phyloP scores from a whole-genome alignment of 1,140 invertebrate species.

The Leptoteleia sp. region DNA sequence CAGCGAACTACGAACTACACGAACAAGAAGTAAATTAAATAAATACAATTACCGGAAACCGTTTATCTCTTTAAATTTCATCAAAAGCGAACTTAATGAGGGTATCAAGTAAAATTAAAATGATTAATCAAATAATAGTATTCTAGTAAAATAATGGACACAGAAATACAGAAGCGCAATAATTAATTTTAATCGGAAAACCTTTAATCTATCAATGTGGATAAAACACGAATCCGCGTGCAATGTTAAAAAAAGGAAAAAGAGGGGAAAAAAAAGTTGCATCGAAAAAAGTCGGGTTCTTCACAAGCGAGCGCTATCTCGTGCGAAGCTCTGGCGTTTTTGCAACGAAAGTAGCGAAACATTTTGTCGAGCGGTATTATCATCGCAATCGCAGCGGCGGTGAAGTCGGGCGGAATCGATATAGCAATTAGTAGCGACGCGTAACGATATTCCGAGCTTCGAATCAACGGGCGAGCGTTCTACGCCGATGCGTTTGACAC shows the following conservation, averaged over 20 bases:
- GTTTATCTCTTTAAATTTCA: no score
- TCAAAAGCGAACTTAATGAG: no score
- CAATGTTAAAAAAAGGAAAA: no score
- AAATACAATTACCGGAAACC: no score
- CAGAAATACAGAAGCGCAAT: neutral
- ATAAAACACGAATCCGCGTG: constrained; percentile 22
- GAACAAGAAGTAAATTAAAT: no score
- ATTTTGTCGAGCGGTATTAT: constrained; percentile 65
- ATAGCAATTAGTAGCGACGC: constrained; percentile 63
- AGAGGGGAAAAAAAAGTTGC: constrained; percentile 37
- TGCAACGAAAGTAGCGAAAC: constrained; percentile 56
- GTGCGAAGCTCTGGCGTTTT: constrained; percentile 39
- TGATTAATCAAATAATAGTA: constrained; percentile 1
- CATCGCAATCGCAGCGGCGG: constrained; percentile 50
- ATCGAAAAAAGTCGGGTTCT: constrained; percentile 19
- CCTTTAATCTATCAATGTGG: constrained; percentile 22
- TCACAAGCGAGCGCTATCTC: constrained; percentile 15
- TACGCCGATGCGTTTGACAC: constrained; percentile 69
- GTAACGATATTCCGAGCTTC: constrained; percentile 63
- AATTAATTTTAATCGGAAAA: constrained; percentile 19
- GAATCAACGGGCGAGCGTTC: constrained; percentile 58
- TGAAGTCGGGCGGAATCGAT: constrained; percentile 63
- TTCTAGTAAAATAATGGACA: constrained; percentile 1
- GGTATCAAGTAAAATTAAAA: no score
- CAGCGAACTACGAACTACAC: no score